Evolutionary conservation across 2,888 invertebrate species (phyloP).

Genomic region (Drosophila robusta): DNA sequence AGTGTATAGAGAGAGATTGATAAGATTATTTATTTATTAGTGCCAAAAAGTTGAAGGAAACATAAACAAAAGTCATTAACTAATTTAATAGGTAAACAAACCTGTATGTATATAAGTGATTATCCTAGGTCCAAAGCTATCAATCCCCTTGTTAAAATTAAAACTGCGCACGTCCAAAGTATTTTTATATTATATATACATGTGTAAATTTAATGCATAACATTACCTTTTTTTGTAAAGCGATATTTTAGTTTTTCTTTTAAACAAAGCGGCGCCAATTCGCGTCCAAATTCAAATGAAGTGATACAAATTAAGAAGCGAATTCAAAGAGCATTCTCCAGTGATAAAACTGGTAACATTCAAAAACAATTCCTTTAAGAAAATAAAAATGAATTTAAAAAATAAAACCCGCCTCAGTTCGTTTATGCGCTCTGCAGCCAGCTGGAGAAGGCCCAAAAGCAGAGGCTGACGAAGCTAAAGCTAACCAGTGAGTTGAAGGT

Average conservation of each 20-base stretch:
- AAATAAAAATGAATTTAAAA: conserved; percentile 36
- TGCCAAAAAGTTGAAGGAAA: conserved; percentile 62
- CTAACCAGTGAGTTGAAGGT: conserved; percentile 64
- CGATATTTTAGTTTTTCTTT: conserved; percentile 40
- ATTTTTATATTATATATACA: conserved; percentile 65
- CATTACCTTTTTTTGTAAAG: conserved; percentile 33
- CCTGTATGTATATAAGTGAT: conserved; percentile 49
- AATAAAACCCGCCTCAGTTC: not conserved
- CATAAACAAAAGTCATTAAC: conserved; percentile 71
- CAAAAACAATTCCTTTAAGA: conserved; percentile 22
- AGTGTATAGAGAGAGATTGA: conserved; percentile 67
- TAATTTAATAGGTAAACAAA: conserved; percentile 45
- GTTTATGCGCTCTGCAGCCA: conserved; percentile 55
- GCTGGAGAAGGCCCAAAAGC: conserved; percentile 71
- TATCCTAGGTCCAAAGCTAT: conserved; percentile 37
- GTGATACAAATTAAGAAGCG: conserved; percentile 60
- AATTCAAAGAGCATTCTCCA: conserved; percentile 21
- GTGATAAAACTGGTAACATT: conserved; percentile 11
- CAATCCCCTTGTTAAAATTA: conserved; percentile 33
- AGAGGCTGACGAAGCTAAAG: conserved; percentile 72
- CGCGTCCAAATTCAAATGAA: conserved; percentile 44
- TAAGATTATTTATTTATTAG: conserved; percentile 78
- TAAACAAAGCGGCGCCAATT: conserved; percentile 20
- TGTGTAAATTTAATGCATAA: conserved; percentile 39
- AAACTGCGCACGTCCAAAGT: conserved; percentile 74